These are phyloP conservation scores for Aelia acuminata DNA, from an alignment of 2,888 invertebrate genomes.

Conservation along the genomic window DNA sequence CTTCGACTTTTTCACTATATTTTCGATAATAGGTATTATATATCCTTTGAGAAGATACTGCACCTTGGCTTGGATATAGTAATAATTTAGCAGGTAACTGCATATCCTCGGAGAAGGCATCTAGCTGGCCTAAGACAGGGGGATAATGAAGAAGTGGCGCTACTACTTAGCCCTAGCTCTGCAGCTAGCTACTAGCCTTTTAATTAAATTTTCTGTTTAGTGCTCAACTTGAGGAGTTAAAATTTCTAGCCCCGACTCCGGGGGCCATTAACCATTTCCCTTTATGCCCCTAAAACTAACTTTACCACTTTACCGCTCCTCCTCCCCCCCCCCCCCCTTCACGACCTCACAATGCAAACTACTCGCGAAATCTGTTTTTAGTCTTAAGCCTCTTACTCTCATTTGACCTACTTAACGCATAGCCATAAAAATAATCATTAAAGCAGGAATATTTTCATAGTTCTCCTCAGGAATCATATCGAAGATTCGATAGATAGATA, in stretches of 20 bases:
- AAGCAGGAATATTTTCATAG: too few relatives aligned
- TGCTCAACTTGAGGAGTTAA: conserved; percentile 38
- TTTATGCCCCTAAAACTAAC: conserved; percentile 40
- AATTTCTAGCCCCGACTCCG: conserved; percentile 12
- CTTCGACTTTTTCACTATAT: too few relatives aligned
- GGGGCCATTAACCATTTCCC: conserved; percentile 28
- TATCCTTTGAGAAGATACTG: too few relatives aligned
- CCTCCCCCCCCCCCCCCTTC: too few relatives aligned
- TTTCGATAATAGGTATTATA: too few relatives aligned
- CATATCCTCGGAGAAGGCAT: background rate
- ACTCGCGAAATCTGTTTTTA: conserved; percentile 9
- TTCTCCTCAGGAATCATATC: too few relatives aligned
- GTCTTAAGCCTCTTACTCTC: background rate
- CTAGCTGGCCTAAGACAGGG: background rate
- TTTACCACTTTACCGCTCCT: conserved; percentile 38
- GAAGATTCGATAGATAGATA: too few relatives aligned
- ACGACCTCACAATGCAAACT: conserved; percentile 23
- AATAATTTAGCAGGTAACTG: background rate
- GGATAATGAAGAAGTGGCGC: background rate
- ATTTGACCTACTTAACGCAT: background rate
- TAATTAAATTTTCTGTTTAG: conserved; percentile 50
- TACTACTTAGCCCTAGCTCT: background rate
- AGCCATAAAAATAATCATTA: background rate
- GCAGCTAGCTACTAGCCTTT: background rate
- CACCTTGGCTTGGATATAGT: background rate